phyloP scores from a whole-genome alignment of 2,113 vertebrate species.

The Oncorhynchus clarkii region DNA sequence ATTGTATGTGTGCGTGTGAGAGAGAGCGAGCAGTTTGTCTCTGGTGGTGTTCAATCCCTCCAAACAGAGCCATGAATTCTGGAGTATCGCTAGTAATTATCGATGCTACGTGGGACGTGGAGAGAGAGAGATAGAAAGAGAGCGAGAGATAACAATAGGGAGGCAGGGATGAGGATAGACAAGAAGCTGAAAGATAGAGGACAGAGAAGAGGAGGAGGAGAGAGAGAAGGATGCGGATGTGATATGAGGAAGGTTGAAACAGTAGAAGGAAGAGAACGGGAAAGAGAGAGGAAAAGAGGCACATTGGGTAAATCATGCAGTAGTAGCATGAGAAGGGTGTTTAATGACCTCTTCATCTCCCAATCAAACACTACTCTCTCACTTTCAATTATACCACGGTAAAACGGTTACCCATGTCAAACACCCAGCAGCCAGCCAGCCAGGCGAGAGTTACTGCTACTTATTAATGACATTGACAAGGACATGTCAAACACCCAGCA shows the following conservation, averaged over 20 bases:
- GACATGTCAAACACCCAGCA: slow-evolving; percentile 54
- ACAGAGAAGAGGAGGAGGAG: slow-evolving; percentile 4
- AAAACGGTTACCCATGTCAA: slow-evolving; percentile 35
- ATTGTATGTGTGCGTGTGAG: slow-evolving; percentile 3
- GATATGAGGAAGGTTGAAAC: neutral
- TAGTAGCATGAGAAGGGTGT: slow-evolving; percentile 29
- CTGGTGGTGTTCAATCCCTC: slow-evolving; percentile 50
- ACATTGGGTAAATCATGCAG: slow-evolving; percentile 37
- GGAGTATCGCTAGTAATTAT: slow-evolving; percentile 64
- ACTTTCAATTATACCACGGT: slow-evolving; percentile 45
- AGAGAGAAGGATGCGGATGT: slow-evolving; percentile 18
- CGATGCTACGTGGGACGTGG: slow-evolving; percentile 46
- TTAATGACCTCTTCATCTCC: slow-evolving; percentile 23
- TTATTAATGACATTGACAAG: slow-evolving; percentile 57
- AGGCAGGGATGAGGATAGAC: slow-evolving; percentile 7
- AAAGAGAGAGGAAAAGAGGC: slow-evolving; percentile 31
- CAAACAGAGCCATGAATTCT: slow-evolving; percentile 67
- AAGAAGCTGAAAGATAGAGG: slow-evolving; percentile 16
- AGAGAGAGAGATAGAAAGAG: slow-evolving; percentile 33
- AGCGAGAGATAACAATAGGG: neutral
- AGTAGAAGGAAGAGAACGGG: neutral
- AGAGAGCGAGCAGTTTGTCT: slow-evolving; percentile 22
- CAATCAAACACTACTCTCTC: slow-evolving; percentile 36
- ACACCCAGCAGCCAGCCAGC: slow-evolving; percentile 32
- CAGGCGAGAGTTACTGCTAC: slow-evolving; percentile 44